phyloP scores from a whole-genome alignment of 2,113 vertebrate species.

The Tenebrosternarchus preto region DNA sequence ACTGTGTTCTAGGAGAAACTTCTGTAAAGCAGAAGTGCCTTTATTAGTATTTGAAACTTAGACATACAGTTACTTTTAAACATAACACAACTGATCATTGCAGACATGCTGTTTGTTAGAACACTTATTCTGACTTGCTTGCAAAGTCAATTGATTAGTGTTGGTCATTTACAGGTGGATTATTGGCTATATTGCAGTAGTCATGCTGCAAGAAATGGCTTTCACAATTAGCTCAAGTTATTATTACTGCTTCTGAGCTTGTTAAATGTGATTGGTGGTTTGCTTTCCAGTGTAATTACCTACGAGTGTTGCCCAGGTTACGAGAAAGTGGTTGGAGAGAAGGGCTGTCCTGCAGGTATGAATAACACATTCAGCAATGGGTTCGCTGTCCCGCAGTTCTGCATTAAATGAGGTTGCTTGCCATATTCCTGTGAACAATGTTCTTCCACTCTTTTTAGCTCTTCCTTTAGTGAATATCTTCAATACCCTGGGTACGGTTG shows the following conservation, averaged over 20 bases:
- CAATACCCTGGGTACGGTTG: constrained; percentile 87
- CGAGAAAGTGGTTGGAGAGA: constrained; percentile 90
- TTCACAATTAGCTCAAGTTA: not conserved
- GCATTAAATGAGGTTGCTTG: not conserved
- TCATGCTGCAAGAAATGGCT: too few species aligned
- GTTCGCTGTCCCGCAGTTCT: not conserved
- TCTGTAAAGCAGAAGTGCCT: not conserved
- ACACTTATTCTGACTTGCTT: not conserved
- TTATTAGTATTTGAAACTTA: not conserved
- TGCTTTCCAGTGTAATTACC: constrained; percentile 83
- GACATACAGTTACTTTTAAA: not conserved
- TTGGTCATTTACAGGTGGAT: not conserved
- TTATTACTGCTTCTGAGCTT: not conserved
- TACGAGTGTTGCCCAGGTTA: constrained; percentile 98
- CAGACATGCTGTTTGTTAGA: not conserved
- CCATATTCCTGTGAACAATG: not conserved
- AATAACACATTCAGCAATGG: not conserved
- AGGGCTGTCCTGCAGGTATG: constrained; percentile 93
- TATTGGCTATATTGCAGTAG: not conserved
- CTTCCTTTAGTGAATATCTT: constrained; percentile 93
- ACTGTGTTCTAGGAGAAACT: not conserved
- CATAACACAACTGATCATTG: not conserved
- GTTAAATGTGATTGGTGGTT: not conserved
- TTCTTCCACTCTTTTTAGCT: constrained; percentile 69
- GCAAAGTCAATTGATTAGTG: not conserved